Evolutionary conservation across 2,113 vertebrate genomes (phyloP).

Genomic region (Pelobates fuscus): DNA sequence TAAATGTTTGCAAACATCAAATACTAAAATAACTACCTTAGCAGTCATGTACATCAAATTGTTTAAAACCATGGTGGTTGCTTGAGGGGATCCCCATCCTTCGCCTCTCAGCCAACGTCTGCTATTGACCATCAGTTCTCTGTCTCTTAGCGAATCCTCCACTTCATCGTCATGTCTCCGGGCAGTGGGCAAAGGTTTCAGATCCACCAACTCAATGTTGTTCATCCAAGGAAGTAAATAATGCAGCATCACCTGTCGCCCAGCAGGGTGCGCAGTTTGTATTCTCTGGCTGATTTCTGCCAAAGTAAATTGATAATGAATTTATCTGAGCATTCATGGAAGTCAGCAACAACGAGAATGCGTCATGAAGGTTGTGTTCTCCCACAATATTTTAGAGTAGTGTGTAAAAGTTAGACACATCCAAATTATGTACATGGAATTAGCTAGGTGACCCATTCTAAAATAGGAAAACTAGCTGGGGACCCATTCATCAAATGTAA

Average conservation of each 20-base stretch:
- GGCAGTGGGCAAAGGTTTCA: conserved; percentile 79
- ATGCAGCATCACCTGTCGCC: conserved; percentile 95
- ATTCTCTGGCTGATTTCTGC: conserved; percentile 97
- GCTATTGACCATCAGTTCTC: conserved; percentile 94
- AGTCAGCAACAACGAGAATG: too few species aligned
- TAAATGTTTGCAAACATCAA: too few species aligned
- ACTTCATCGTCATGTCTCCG: conserved; percentile 84
- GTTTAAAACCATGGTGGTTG: conserved; percentile 96
- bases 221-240: conserved; percentile 98
- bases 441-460: too few species aligned
- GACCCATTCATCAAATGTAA: too few species aligned
- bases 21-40: conserved; percentile 74
- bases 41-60: conserved; percentile 99
- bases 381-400: too few species aligned
- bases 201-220: conserved; percentile 93
- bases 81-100: conserved; percentile 95
- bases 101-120: conserved; percentile 92
- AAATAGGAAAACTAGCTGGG: too few species aligned
- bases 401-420: too few species aligned
- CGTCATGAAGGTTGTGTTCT: too few species aligned
- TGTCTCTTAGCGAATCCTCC: conserved; percentile 79
- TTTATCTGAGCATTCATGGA: too few species aligned
- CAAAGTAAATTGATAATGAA: not conserved
- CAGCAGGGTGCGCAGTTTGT: conserved; percentile 92
- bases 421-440: too few species aligned